Base-by-base conservation (phyloP, 2,797 vertebrate species). In the Tauraco hartlaubi region DNA sequence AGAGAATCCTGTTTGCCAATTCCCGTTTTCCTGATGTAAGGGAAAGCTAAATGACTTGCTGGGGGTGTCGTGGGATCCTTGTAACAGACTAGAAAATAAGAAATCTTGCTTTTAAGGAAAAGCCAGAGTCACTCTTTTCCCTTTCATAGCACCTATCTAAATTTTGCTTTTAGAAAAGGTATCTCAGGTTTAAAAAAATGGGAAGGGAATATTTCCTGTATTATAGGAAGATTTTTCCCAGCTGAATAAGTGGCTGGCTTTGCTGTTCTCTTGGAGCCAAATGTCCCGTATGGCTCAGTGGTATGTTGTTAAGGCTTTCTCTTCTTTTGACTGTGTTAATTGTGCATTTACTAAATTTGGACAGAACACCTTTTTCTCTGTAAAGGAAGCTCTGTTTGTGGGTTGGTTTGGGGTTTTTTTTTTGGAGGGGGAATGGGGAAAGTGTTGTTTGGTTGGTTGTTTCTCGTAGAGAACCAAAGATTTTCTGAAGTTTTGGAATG, bases 401-500 rank as follows among this genome's bases (percentile, higher is more conserved):
- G 33, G 7, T 7, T 61, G 17, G 14, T 41, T 13, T 41, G 3
- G 4, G 12, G 35, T 35, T 35, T 35, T 5, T 51, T 59, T 41
- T 17, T 29, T 2, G 14, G 7, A 3, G 5, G 3, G 15, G 1
- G 6, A 11, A 3, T 3, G 11, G 4, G 1, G 8, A 4, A 29
- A 39, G 15, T 3, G 3, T 55, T 26, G n/a, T 19, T 64, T 55
- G 12, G 3, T 58, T 55, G 21, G 1, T 59, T 68, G 6, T 59
- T 86, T 79, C 54, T 85, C 54, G 29, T 2, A 49, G 20, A 54
- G 64, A 59, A 91, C 67, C 25, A 73, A 69, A 76, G 12, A 39
- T 31, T 12, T 51, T 54, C 25, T 83, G 37, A 88, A 46, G 9
- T 68, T 92, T 67, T 56, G 44, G n/a, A 79, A 81, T 49, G 31